Evolutionary conservation across 2,113 vertebrate species (phyloP).

Genomic region (Brachionichthys hirsutus): DNA sequence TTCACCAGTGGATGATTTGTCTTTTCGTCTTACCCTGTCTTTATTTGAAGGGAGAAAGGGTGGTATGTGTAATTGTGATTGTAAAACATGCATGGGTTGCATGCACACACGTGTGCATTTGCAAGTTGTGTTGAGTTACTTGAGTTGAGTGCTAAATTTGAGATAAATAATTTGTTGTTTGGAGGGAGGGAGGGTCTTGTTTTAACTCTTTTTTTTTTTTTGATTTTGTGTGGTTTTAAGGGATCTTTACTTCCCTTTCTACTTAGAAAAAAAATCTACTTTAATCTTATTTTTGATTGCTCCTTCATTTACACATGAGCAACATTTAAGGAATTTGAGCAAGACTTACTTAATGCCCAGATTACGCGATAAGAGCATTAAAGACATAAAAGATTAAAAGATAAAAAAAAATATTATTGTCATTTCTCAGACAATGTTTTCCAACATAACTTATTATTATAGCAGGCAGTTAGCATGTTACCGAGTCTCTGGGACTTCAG

Average conservation of each 20-base stretch:
- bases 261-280: conserved; percentile 20
- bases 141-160: conserved; percentile 60
- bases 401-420: too few relatives aligned
- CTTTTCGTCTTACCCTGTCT: conserved; percentile 62
- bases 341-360: background rate
- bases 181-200: conserved; percentile 69
- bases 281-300: conserved; percentile 28
- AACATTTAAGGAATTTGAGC: background rate
- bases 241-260: conserved; percentile 45
- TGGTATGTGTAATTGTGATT: conserved; percentile 58
- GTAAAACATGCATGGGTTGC: conserved; percentile 48
- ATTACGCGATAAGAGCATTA: too few relatives aligned
- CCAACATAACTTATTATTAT: too few relatives aligned
- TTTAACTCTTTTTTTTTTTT: conserved; percentile 51
- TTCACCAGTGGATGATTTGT: conserved; percentile 70
- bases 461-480: too few relatives aligned
- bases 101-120: conserved; percentile 31
- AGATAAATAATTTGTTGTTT: conserved; percentile 66
- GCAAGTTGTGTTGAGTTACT: conserved; percentile 31
- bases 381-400: too few relatives aligned
- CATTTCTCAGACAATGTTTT: too few relatives aligned
- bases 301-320: conserved; percentile 4
- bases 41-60: conserved; percentile 64
- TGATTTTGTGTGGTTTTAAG: conserved; percentile 51
- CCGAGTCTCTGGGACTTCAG: too few relatives aligned